Evolutionary conservation across 2,888 invertebrate species (phyloP), one percentile per base, ranked within the genome.

Genomic region (Thyatira batis): DNA sequence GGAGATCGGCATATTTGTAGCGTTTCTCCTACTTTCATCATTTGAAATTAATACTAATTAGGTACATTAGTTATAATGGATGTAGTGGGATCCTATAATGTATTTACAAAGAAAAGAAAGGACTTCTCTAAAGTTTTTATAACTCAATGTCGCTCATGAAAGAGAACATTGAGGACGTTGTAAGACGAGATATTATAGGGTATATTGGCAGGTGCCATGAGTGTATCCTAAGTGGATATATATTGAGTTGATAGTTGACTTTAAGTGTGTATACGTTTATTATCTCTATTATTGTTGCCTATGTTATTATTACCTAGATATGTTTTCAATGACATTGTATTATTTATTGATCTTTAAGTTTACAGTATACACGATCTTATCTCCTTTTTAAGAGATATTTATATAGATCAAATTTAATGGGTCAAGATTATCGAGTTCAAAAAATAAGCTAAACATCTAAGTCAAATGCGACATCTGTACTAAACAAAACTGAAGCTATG

Each of bases 131-230:
- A 20, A 20, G 25, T 13, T 3, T 46, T 46, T 17, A 3, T 23
- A 46, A n/a, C 25, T 46, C 46, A 1, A 46, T 46, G 46, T 25
- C 9, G 5, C 17, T 6, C 20, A 49, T 4, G 43, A 10, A 10
- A 2, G 44, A 27, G 53, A 20, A 33, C 13, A 39, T 39, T 5
- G 53, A 45, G 17, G 53, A 51, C 13, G n/a, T 25, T n/a, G 30
- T 20, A 49, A 50, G 39, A 48, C 21, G 49, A 60, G 51, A 52
- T 52, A n/a, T n/a, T n/a, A n/a, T n/a, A n/a, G n/a, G n/a, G 52
- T 23, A 51, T 60, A 67, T 62, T 56, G 67, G 63, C 68, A 64
- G 66, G 61, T 66, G 63, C 55, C 59, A 52, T 51, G 33, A 25
- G 23, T 39, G 33, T 21, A 20, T 39, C 33, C 49, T 51, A 49